A percentile compares a stretch with the other conserved stretches of the same genome.
phyloP scores from a whole-genome alignment of 2,888 invertebrate species.

The Melipona beecheii region DNA sequence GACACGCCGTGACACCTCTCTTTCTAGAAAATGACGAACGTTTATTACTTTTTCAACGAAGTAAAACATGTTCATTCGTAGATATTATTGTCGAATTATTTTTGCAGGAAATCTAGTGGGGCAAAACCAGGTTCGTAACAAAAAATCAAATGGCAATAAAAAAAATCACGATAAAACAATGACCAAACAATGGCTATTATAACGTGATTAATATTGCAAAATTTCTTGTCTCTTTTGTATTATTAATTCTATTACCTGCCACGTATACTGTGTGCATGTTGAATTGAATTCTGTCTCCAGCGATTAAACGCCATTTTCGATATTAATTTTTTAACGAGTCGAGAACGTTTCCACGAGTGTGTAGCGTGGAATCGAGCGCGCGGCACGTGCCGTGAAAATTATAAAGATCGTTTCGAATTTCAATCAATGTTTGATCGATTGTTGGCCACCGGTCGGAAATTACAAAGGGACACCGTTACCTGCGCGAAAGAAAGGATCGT shows the following conservation, averaged over 20 bases:
- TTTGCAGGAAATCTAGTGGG: too few relatives aligned
- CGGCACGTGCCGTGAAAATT: background rate
- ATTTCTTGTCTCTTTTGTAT: background rate
- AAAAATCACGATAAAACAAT: too few relatives aligned
- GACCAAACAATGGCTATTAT: too few relatives aligned
- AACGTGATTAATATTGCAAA: background rate
- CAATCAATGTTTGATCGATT: conserved; percentile 8
- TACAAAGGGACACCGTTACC: conserved; percentile 18
- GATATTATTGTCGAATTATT: too few relatives aligned
- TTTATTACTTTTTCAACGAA: too few relatives aligned
- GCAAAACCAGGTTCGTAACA: too few relatives aligned
- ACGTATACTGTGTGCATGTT: background rate
- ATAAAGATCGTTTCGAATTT: background rate
- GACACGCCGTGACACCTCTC: too few relatives aligned
- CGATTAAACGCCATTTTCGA: background rate
- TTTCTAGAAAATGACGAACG: too few relatives aligned
- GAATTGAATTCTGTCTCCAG: background rate
- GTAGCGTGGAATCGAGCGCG: too few relatives aligned
- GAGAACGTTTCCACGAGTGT: background rate
- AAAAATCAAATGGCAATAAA: too few relatives aligned
- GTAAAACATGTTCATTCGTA: too few relatives aligned
- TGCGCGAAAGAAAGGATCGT: conserved; percentile 6
- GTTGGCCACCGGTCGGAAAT: background rate
- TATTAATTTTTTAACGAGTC: background rate
- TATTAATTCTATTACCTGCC: background rate